Percentiles rank a stretch among this genome's conserved stretches.
These are phyloP conservation scores for Chelonus insularis DNA, from an alignment of 1,140 invertebrate species.

Conservation along the genomic window DNA sequence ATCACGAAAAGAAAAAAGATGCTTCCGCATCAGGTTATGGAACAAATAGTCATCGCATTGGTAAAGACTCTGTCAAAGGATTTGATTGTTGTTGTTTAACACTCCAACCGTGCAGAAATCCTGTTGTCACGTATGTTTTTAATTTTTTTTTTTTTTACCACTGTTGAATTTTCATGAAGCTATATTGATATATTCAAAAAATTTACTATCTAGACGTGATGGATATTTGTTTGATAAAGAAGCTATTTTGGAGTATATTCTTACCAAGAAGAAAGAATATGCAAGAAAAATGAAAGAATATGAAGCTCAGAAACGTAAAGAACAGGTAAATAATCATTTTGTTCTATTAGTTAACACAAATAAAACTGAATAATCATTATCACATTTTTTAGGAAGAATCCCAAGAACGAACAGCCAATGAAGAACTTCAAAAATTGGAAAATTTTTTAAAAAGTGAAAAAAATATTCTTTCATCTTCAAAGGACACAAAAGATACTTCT, in stretches of 20 bases:
- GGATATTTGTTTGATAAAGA: slow-evolving; percentile 98
- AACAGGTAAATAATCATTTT: too few relatives aligned
- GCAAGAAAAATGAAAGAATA: slow-evolving; percentile 89
- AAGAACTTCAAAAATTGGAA: slow-evolving; percentile 71
- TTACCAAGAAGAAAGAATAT: slow-evolving; percentile 94
- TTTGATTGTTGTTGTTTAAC: slow-evolving; percentile 98
- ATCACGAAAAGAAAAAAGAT: slow-evolving; percentile 97
- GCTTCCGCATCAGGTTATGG: slow-evolving; percentile 89
- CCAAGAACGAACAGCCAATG: slow-evolving; percentile 69
- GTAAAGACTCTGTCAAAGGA: slow-evolving; percentile 96
- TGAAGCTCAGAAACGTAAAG: slow-evolving; percentile 82
- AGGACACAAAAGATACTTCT: slow-evolving; percentile 29
- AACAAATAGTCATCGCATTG: slow-evolving; percentile 80
- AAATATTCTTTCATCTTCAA: slow-evolving; percentile 63
- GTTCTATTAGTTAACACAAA: too few relatives aligned
- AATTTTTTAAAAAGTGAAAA: slow-evolving; percentile 79
- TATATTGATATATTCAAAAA: too few relatives aligned
- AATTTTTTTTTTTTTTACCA: slow-evolving; percentile 10
- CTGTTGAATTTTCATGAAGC: too few relatives aligned
- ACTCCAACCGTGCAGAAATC: slow-evolving; percentile 91
- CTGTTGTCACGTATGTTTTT: slow-evolving; percentile 76
- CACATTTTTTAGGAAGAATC: slow-evolving; percentile 62
- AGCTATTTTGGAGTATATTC: slow-evolving; percentile 93
- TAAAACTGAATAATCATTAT: too few relatives aligned
- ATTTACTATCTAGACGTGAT: slow-evolving; percentile 70